These are phyloP conservation scores for Acromyrmex echinatior DNA, from an alignment of 1,140 invertebrate species.

Conservation along the genomic window DNA sequence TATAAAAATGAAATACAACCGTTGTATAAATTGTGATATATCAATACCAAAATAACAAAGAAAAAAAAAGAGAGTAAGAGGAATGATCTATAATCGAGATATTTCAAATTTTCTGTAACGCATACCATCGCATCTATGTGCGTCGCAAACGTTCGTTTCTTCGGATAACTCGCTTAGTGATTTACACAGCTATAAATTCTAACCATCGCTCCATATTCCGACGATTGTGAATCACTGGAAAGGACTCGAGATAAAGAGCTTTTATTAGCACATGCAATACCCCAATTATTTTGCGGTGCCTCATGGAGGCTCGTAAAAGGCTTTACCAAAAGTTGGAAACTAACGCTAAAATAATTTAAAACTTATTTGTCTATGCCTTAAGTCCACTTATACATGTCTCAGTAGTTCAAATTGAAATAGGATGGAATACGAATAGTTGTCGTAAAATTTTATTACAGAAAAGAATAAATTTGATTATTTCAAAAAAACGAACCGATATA, in stretches of 20 bases:
- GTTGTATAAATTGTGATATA: conserved; percentile 17
- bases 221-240: conserved; percentile 11
- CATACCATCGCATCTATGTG: conserved; percentile 11
- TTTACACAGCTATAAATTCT: conserved; percentile 58
- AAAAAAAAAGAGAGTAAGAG: neutral
- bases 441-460: neutral
- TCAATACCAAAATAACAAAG: neutral
- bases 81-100: conserved; percentile 8
- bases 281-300: conserved; percentile 29
- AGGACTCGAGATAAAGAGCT: conserved; percentile 33
- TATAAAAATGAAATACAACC: conserved; percentile 20
- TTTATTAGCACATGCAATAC: conserved; percentile 50
- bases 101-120: conserved; percentile 36
- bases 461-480: neutral
- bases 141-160: conserved; percentile 33
- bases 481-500: neutral
- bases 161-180: conserved; percentile 49
- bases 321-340: neutral
- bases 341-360: conserved; percentile 4
- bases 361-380: neutral
- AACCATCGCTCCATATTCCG: conserved; percentile 33
- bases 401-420: neutral
- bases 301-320: conserved; percentile 5
- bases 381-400: neutral
- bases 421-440: too few relatives aligned